Conservation (phyloP, 1,140 invertebrate genomes). For the Drosophila sp. region DNA sequence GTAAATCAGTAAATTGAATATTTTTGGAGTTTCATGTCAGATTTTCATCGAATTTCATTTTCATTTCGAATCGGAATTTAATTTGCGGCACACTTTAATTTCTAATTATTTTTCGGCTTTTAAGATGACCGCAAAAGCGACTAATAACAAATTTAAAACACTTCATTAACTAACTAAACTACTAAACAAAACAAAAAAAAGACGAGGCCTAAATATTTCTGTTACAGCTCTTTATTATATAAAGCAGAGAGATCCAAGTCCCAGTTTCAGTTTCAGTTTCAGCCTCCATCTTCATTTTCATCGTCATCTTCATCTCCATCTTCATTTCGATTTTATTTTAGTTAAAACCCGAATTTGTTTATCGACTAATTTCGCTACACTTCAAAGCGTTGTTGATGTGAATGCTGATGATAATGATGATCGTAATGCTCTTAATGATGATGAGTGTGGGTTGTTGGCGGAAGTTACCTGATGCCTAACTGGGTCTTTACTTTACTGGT, state of each 20-base stretch:
- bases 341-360: constrained; percentile 31
- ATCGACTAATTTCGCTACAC: constrained; percentile 40
- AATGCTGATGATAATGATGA: constrained; percentile 5
- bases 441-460: constrained; percentile 46
- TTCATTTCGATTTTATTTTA: constrained; percentile 14
- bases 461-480: constrained; percentile 21
- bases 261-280: constrained; percentile 11
- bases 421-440: constrained; percentile 12
- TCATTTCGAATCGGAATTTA: background rate
- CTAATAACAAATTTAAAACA: constrained; percentile 61
- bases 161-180: constrained; percentile 62
- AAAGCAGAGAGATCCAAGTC: constrained; percentile 34
- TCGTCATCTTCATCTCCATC: background rate
- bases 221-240: constrained; percentile 64
- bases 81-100: constrained; percentile 33
- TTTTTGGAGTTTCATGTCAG: too few relatives aligned
- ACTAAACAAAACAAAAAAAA: constrained; percentile 58
- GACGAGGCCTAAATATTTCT: constrained; percentile 43
- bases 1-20: too few relatives aligned
- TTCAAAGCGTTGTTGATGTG: constrained; percentile 37
- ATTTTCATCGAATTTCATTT: too few relatives aligned
- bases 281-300: background rate
- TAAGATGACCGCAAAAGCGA: constrained; percentile 41
- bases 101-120: constrained; percentile 17
- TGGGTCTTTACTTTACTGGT: constrained; percentile 3